Conservation (phyloP, 2,797 vertebrate genomes). For the Balearica regulorum region DNA sequence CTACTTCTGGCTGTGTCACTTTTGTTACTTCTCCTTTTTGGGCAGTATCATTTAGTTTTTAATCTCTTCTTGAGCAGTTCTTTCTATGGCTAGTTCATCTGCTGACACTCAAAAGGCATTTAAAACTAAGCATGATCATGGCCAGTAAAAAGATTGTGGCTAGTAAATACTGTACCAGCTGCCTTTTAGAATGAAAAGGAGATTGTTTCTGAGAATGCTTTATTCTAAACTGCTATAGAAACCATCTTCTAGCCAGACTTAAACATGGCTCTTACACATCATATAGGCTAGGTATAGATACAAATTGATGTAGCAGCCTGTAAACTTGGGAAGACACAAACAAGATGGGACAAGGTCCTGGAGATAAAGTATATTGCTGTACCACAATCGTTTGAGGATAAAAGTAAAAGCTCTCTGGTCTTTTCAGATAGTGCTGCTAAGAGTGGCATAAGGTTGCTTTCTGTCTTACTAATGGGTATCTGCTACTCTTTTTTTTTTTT, state of each 20-base stretch:
- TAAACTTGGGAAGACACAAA: not conserved
- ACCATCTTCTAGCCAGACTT: not conserved
- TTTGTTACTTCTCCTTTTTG: not conserved
- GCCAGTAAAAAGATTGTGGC: not conserved
- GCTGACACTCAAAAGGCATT: not conserved
- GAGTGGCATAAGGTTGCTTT: not conserved
- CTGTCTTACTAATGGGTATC: not conserved
- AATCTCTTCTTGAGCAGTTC: not conserved
- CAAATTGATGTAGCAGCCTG: not conserved
- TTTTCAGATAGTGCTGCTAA: not conserved
- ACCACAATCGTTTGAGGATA: not conserved
- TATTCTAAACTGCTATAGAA: not conserved
- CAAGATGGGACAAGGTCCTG: not conserved
- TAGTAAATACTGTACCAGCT: not conserved
- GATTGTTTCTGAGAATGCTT: not conserved
- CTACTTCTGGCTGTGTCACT: not conserved
- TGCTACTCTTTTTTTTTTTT: not conserved
- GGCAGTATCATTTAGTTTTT: not conserved
- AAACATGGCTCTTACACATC: fast-evolving
- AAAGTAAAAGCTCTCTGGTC: not conserved
- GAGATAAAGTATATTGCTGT: not conserved
- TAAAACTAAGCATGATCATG: not conserved
- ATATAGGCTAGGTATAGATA: not conserved
- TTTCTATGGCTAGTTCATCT: not conserved
- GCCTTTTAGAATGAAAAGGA: not conserved